Percentiles rank a stretch among this genome's conserved stretches.
phyloP scores from a whole-genome alignment of 1,140 invertebrate genomes.

The Eupeodes corollae region DNA sequence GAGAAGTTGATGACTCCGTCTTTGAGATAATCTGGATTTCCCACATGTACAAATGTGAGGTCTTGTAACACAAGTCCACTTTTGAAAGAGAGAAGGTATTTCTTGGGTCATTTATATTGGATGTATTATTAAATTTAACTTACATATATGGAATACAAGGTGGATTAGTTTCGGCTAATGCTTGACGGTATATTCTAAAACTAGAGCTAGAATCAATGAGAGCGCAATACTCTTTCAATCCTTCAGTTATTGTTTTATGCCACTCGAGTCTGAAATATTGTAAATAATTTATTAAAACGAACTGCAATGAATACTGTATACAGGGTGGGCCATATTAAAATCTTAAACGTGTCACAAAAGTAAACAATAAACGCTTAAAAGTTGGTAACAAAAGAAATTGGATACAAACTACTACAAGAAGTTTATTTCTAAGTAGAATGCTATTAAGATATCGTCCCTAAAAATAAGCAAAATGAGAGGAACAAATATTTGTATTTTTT shows the following conservation, averaged over 20 bases:
- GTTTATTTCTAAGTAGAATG: too few species aligned
- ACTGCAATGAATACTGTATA: too few species aligned
- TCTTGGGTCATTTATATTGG: not conserved
- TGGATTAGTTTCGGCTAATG: slow-evolving; percentile 84
- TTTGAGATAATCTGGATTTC: slow-evolving; percentile 78
- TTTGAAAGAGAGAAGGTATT: slow-evolving; percentile 25
- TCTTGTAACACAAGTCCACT: slow-evolving; percentile 97
- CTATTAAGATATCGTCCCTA: too few species aligned
- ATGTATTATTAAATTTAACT: slow-evolving; percentile 33
- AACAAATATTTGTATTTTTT: too few species aligned
- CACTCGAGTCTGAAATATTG: slow-evolving; percentile 65
- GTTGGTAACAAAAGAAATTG: too few species aligned
- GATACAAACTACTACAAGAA: too few species aligned
- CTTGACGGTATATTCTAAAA: slow-evolving; percentile 88
- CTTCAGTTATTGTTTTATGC: slow-evolving; percentile 86
- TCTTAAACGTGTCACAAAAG: too few species aligned
- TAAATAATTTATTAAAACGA: slow-evolving; percentile 1
- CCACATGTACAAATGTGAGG: slow-evolving; percentile 96
- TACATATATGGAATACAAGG: slow-evolving; percentile 98
- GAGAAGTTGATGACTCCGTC: slow-evolving; percentile 92
- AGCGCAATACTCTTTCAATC: slow-evolving; percentile 84
- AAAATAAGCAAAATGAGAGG: too few species aligned
- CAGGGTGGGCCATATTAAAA: too few species aligned
- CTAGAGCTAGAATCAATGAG: slow-evolving; percentile 94
- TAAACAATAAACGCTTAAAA: too few species aligned